These are phyloP conservation scores for Drosophila paulistorum DNA, from an alignment of 1,140 invertebrate species.

Conservation along the genomic window DNA sequence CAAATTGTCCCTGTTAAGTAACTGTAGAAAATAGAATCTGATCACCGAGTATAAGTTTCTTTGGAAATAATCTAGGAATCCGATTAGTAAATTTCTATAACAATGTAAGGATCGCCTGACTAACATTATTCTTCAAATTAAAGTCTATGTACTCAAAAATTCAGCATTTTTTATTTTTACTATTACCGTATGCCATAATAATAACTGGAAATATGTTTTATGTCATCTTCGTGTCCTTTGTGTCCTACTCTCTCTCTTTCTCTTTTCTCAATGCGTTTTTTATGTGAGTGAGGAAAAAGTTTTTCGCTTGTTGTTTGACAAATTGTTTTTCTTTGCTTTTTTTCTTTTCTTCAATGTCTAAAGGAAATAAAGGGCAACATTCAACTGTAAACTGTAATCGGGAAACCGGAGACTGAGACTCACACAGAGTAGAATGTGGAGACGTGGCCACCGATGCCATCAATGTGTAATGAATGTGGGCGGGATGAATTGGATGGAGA, in stretches of 20 bases:
- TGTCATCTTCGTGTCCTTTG: background rate
- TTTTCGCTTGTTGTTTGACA: constrained; percentile 61
- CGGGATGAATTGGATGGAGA: constrained; percentile 28
- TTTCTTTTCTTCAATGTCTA: constrained; percentile 7
- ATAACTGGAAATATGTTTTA: constrained; percentile 37
- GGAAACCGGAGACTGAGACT: background rate
- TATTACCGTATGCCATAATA: background rate
- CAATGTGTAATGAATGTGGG: constrained; percentile 56
- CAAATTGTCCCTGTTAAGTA: too few species aligned
- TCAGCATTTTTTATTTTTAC: background rate
- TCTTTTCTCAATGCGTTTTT: background rate
- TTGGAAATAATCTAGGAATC: background rate
- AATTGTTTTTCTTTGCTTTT: constrained; percentile 56
- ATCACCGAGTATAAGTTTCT: too few species aligned
- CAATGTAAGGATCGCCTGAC: background rate
- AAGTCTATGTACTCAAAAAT: constrained; percentile 5
- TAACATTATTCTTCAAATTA: background rate
- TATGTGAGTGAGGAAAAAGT: constrained; percentile 44
- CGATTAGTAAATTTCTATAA: background rate
- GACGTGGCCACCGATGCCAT: constrained; percentile 25
- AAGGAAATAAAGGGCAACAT: constrained; percentile 47
- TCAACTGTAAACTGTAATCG: constrained; percentile 20
- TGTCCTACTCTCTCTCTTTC: background rate
- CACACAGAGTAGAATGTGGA: background rate
- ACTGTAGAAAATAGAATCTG: too few species aligned